Base-by-base conservation (phyloP, 2,888 invertebrate species). In the Hypomecis atomaria region DNA sequence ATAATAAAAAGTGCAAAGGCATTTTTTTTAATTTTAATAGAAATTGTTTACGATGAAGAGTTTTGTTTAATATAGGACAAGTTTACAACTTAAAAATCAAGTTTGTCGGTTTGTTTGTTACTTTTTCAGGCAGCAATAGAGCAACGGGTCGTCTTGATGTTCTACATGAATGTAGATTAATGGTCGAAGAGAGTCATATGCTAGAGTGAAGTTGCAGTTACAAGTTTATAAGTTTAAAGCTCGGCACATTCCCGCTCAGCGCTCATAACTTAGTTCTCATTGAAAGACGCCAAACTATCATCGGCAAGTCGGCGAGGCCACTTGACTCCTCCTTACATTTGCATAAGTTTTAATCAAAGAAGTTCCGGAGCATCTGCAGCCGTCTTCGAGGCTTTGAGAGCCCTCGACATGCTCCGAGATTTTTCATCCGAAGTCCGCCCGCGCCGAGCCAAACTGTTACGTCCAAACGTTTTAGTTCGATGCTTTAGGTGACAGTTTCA, bases 271-370 rank as follows among this genome's bases (percentile, higher is more conserved):
- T 33, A 44, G 10, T 9, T 65, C 67, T 6, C 60, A n/a, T 7
- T 34, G 47, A 43, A 38, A 38, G 37, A 7, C 50, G 40, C 42
- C 61, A 59, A 72, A 72, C 75, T 73, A 73, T 71, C 73, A 74
- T 77, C 73, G 76, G 75, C 77, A 76, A 81, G 77, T 77, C 73
- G 78, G 76, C 79, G 80, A 77, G 77, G 78, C 77, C 81, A 78
- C 83, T 84, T 78, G 79, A 83, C 75, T 78, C 74, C 71, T 76
- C 79, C 77, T 77, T 77, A 75, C 81, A 85, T 85, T 83, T 84
- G 82, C 87, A 85, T 87, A 88, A 88, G 85, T 88, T 88, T 88
- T 87, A 88, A 88, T 89, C 88, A 86, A 87, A 86, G 84, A 86
- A 86, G 81, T 84, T 84, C 72, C 60, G 59, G 50, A 58, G 61